Conservation (phyloP, 2,888 invertebrate genomes). For the Cheilosia scutellata region DNA sequence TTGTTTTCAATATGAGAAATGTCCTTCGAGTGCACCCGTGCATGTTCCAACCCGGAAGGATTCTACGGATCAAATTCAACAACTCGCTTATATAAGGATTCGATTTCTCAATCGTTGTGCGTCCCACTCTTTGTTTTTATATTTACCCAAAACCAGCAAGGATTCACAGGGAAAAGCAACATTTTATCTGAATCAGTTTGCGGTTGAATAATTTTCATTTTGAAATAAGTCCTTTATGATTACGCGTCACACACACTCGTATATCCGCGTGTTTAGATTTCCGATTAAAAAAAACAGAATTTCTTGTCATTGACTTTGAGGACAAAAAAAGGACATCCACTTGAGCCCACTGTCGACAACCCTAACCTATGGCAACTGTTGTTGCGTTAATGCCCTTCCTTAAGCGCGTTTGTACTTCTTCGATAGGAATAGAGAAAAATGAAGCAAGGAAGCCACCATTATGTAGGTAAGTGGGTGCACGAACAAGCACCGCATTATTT, state of each 20-base stretch:
- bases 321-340: slow-evolving; percentile 22
- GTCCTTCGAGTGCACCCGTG: slow-evolving; percentile 20
- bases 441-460: slow-evolving; percentile 12
- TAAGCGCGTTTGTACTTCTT: slow-evolving; percentile 38
- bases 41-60: slow-evolving; percentile 12
- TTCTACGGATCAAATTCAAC: slow-evolving; percentile 25
- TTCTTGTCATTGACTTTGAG: slow-evolving; percentile 16
- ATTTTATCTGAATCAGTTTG: slow-evolving; percentile 57
- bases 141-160: background rate
- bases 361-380: slow-evolving; percentile 67
- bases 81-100: slow-evolving; percentile 10
- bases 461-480: slow-evolving; percentile 64
- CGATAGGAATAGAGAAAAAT: background rate
- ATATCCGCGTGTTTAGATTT: background rate
- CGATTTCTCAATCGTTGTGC: slow-evolving; percentile 14
- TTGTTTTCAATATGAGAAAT: slow-evolving; percentile 29
- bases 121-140: background rate
- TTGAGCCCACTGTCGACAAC: slow-evolving; percentile 39
- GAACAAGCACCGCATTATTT: slow-evolving; percentile 27
- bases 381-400: slow-evolving; percentile 66
- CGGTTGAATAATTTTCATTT: slow-evolving; percentile 61
- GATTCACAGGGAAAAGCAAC: slow-evolving; percentile 36
- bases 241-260: background rate
- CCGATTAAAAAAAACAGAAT: background rate
- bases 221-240: slow-evolving; percentile 48